A percentile compares a stretch with the other conserved stretches of the same genome.
These are phyloP conservation scores for Liodrosophila aerea DNA, from an alignment of 2,888 invertebrate genomes.

Conservation along the genomic window DNA sequence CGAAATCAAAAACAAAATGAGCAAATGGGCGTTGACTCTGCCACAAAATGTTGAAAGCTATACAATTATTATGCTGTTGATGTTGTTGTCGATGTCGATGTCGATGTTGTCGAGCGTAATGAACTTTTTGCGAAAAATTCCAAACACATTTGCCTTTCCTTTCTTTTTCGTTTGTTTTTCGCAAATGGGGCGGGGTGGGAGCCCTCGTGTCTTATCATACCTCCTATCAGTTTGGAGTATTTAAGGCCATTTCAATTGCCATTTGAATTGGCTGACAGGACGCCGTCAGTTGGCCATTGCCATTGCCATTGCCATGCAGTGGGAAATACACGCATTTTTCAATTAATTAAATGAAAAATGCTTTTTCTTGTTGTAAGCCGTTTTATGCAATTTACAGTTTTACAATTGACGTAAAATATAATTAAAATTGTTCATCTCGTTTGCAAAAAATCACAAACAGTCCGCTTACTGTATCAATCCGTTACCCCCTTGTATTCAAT, in stretches of 20 bases:
- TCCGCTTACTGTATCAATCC: constrained; percentile 13
- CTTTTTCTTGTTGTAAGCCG: constrained; percentile 45
- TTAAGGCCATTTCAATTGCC: constrained; percentile 33
- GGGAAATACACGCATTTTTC: constrained; percentile 50
- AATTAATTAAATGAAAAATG: constrained; percentile 77
- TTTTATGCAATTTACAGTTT: constrained; percentile 54
- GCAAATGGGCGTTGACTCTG: constrained; percentile 64
- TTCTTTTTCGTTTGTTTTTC: constrained; percentile 28
- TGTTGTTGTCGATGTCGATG: constrained; percentile 26
- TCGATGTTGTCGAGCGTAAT: constrained; percentile 59
- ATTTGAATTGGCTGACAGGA: constrained; percentile 17
- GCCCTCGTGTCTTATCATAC: constrained; percentile 28
- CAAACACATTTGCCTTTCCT: constrained; percentile 32
- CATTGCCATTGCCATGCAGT: constrained; percentile 1
- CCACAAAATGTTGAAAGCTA: constrained; percentile 60
- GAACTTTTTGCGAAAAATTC: constrained; percentile 59
- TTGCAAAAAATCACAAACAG: constrained; percentile 5
- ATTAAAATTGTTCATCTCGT: constrained; percentile 70
- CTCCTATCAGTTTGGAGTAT: constrained; percentile 12
- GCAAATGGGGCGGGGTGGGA: background rate
- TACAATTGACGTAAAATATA: constrained; percentile 78
- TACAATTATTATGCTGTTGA: constrained; percentile 53
- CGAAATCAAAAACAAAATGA: constrained; percentile 37
- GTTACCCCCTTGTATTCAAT: constrained; percentile 53
- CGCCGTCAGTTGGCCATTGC: background rate